These are phyloP conservation scores for Dioctria rufipes DNA, from an alignment of 2,888 invertebrate genomes.

Conservation along the genomic window DNA sequence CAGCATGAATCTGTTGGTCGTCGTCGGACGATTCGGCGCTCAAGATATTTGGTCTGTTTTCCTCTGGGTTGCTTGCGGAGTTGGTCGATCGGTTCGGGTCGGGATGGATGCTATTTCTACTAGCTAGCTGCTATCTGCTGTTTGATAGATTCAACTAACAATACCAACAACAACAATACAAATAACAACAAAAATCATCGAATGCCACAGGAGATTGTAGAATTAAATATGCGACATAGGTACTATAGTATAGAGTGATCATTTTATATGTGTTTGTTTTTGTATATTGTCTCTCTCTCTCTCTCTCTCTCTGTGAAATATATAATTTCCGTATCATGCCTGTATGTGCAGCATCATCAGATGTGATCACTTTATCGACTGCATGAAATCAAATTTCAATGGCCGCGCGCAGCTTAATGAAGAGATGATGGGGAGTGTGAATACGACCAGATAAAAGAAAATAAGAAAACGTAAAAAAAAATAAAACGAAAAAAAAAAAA, in stretches of 20 bases:
- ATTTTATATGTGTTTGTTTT: background rate
- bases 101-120: background rate
- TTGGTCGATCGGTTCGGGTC: background rate
- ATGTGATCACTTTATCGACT: conserved; percentile 48
- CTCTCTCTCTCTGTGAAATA: background rate
- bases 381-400: conserved; percentile 52
- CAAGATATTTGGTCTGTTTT: conserved; percentile 1
- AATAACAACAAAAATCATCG: too few relatives aligned
- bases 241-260: too few relatives aligned
- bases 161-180: too few relatives aligned
- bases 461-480: background rate
- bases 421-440: conserved; percentile 51
- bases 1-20: background rate
- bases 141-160: too few relatives aligned
- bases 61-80: background rate
- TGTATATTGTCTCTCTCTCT: background rate
- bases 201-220: too few relatives aligned
- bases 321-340: conserved; percentile 26
- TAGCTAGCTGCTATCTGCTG: too few relatives aligned
- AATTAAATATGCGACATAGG: too few relatives aligned
- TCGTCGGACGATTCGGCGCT: background rate
- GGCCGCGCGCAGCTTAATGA: conserved; percentile 45
- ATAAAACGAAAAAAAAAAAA: background rate
- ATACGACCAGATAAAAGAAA: background rate
- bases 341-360: conserved; percentile 23